Evolutionary conservation across 2,113 vertebrate species (phyloP).

Genomic region (Megatriorchis doriae): DNA sequence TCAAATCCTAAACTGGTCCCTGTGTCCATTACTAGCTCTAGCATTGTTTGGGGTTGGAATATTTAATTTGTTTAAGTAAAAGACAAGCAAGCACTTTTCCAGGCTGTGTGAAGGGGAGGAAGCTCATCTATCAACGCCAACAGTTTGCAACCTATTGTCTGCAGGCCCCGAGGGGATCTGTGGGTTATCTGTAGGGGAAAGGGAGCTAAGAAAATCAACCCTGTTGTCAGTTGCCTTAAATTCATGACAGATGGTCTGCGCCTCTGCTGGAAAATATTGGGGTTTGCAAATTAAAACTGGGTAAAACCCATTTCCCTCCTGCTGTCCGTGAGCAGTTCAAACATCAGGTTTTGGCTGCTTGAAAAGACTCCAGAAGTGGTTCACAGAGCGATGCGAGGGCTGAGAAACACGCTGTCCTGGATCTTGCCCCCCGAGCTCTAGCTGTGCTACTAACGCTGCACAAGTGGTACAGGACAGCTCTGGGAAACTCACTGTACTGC

Average conservation of each 20-base stretch:
- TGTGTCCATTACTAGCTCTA: neutral
- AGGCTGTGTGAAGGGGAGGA: neutral
- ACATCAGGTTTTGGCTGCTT: neutral
- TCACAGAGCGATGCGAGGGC: neutral
- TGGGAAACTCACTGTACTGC: neutral
- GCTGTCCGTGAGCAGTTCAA: neutral
- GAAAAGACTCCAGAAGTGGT: neutral
- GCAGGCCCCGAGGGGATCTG: neutral
- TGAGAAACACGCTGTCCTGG: neutral
- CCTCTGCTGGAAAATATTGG: neutral
- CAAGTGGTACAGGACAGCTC: neutral
- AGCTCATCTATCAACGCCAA: constrained; percentile 4
- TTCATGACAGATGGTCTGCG: neutral
- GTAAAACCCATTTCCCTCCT: neutral
- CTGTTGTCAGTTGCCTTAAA: neutral
- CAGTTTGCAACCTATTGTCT: constrained; percentile 30
- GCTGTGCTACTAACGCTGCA: neutral
- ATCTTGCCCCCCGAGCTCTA: neutral
- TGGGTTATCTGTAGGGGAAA: constrained; percentile 17
- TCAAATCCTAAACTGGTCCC: neutral
- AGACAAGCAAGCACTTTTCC: constrained; percentile 11
- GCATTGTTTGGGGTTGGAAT: neutral
- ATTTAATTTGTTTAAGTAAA: constrained; percentile 3
- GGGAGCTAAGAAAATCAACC: neutral
- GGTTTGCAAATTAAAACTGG: neutral